Evolutionary conservation across 2,113 vertebrate genomes (phyloP).

Genomic region (Campylomormyrus tamandua): DNA sequence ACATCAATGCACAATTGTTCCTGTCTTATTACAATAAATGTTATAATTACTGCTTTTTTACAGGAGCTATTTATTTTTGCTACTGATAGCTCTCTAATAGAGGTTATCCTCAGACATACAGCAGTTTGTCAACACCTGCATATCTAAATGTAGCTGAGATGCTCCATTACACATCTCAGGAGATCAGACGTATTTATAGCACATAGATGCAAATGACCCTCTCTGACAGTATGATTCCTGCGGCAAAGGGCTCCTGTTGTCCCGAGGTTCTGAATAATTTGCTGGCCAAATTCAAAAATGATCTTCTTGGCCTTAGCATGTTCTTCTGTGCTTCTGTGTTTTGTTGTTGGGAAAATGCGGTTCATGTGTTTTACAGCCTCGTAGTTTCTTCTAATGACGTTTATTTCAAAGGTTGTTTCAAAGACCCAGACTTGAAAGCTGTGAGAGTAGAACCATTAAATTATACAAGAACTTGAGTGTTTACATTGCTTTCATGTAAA

Average conservation of each 20-base stretch:
- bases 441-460: slow-evolving; percentile 1
- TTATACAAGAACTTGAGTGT: neutral
- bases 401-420: slow-evolving; percentile 15
- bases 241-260: neutral
- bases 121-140: neutral
- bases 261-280: neutral
- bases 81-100: neutral
- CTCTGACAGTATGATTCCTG: neutral
- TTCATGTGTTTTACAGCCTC: neutral
- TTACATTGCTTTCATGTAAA: neutral
- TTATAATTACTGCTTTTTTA: neutral
- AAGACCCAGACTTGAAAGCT: slow-evolving; percentile 9
- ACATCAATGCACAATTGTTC: neutral
- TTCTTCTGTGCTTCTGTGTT: neutral
- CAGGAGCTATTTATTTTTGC: neutral
- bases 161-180: neutral
- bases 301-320: neutral
- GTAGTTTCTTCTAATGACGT: neutral
- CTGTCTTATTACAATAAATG: neutral
- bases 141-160: neutral
- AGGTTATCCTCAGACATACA: neutral
- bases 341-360: neutral
- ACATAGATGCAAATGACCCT: neutral
- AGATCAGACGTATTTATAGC: neutral
- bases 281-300: neutral